Percentiles rank a stretch among this genome's conserved stretches.
These are phyloP conservation scores for Diprion similis DNA, from an alignment of 1,140 invertebrate species.

Conservation along the genomic window DNA sequence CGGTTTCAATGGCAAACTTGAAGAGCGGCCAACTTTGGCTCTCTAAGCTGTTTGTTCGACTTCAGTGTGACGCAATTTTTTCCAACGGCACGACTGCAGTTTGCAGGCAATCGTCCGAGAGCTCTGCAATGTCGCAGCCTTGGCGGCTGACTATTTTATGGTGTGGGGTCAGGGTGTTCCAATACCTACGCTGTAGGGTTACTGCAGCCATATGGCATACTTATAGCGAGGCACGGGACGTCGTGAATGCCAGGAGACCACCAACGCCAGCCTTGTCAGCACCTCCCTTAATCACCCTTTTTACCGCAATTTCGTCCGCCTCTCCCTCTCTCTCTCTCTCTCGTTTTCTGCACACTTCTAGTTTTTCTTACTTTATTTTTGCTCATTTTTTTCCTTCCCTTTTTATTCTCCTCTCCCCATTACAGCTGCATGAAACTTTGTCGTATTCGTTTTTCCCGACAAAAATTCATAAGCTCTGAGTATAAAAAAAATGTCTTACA, in stretches of 20 bases:
- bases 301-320: slow-evolving; percentile 38
- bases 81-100: background rate
- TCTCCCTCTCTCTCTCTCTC: background rate
- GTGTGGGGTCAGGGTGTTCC: background rate
- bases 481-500: too few relatives aligned
- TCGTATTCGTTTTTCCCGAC: background rate
- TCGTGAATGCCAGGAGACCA: slow-evolving; percentile 19
- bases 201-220: background rate
- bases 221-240: background rate
- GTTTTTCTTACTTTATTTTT: too few relatives aligned
- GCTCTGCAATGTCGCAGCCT: background rate
- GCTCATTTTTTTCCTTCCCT: slow-evolving; percentile 9
- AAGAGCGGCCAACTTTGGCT: background rate
- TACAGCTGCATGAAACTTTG: slow-evolving; percentile 17
- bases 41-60: background rate
- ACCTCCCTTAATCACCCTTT: slow-evolving; percentile 45
- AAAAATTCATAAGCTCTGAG: too few relatives aligned
- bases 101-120: too few relatives aligned
- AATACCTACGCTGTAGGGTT: background rate
- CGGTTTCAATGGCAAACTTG: too few relatives aligned
- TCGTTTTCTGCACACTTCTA: too few relatives aligned
- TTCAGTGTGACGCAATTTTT: background rate
- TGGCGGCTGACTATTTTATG: background rate
- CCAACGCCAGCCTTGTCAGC: slow-evolving; percentile 40
- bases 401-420: slow-evolving; percentile 16